phyloP scores from a whole-genome alignment of 2,113 vertebrate species.

The Odontesthes bonariensis region DNA sequence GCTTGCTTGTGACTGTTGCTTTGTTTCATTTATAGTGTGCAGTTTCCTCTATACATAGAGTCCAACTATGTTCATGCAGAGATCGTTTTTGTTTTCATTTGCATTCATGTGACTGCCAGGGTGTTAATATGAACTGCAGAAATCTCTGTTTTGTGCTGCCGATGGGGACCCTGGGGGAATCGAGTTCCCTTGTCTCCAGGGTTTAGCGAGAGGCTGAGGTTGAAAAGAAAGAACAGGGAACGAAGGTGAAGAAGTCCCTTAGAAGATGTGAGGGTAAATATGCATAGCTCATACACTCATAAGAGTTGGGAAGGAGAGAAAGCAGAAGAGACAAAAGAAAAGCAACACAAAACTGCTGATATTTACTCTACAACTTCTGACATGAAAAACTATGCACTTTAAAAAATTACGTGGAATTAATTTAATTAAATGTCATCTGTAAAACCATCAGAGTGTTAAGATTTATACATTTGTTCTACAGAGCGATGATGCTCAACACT shows the following conservation, averaged over 20 bases:
- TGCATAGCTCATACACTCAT: background rate
- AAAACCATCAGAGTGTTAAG: constrained; percentile 32
- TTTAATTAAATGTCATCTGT: constrained; percentile 59
- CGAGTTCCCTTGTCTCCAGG: constrained; percentile 29
- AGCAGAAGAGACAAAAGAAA: constrained; percentile 14
- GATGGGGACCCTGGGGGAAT: constrained; percentile 35
- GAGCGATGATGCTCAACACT: constrained; percentile 9
- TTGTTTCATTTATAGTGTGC: background rate
- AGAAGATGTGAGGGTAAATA: constrained; percentile 24
- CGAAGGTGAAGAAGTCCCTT: constrained; percentile 16
- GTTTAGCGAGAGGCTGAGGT: constrained; percentile 43
- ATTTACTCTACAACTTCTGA: constrained; percentile 42
- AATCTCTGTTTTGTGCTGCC: constrained; percentile 46
- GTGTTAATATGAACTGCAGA: constrained; percentile 21
- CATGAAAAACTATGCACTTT: constrained; percentile 31
- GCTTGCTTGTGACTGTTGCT: constrained; percentile 2
- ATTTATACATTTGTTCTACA: constrained; percentile 44
- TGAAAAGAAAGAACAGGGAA: background rate
- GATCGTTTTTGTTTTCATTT: constrained; percentile 14
- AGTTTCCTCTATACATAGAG: background rate
- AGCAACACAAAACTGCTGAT: constrained; percentile 19
- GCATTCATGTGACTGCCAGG: constrained; percentile 38
- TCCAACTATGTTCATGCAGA: background rate
- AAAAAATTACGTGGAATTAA: constrained; percentile 38
- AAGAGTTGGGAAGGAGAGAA: background rate